Percentiles rank a stretch among this genome's conserved stretches.
phyloP scores from a whole-genome alignment of 2,113 vertebrate genomes.

The Actenoides hombroni region DNA sequence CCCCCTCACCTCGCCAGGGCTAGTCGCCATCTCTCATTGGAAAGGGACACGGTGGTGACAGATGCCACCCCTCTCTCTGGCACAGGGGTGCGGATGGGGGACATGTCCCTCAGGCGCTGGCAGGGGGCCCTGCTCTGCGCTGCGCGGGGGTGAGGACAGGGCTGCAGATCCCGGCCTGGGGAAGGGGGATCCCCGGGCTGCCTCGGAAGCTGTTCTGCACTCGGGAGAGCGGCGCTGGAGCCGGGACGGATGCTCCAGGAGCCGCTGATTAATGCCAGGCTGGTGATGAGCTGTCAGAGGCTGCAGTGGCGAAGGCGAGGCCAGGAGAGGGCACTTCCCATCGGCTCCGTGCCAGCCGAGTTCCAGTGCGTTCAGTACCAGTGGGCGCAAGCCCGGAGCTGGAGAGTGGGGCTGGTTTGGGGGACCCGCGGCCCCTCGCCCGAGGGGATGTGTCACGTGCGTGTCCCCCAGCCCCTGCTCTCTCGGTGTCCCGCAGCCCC shows the following conservation, averaged over 20 bases:
- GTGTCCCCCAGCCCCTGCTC: not conserved
- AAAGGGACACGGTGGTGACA: rapidly evolving
- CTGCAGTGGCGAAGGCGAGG: not conserved
- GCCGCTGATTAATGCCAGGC: not conserved
- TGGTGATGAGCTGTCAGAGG: not conserved
- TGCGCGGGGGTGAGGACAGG: not conserved
- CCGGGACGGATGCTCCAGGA: not conserved
- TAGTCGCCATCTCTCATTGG: not conserved
- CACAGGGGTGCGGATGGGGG: not conserved
- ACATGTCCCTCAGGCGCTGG: rapidly evolving
- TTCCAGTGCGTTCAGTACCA: rapidly evolving
- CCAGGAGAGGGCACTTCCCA: slow-evolving; percentile 35
- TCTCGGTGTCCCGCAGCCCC: not conserved
- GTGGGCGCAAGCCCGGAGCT: not conserved
- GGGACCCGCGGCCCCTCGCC: rapidly evolving
- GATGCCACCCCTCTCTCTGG: not conserved
- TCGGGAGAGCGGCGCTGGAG: not conserved
- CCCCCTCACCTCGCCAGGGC: rapidly evolving
- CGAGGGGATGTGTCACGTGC: rapidly evolving
- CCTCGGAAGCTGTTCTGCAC: not conserved
- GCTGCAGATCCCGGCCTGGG: not conserved
- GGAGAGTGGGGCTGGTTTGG: not conserved
- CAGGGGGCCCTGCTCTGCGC: not conserved
- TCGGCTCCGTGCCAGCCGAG: not conserved
- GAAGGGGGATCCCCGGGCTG: not conserved